phyloP scores from a whole-genome alignment of 2,888 invertebrate genomes.

The Nycteola revayana region DNA sequence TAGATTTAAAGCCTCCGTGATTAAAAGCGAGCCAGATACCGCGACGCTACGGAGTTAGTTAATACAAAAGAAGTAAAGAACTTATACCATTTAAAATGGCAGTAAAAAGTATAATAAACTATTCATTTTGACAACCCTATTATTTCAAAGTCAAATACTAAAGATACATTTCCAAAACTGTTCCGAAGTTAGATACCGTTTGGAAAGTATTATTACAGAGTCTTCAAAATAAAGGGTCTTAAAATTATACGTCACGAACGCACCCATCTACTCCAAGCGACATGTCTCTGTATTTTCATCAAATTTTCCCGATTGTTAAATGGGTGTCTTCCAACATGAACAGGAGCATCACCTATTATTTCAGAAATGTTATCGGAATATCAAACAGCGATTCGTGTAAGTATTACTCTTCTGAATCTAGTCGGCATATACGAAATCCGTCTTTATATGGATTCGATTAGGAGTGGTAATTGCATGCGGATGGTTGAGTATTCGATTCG shows the following conservation, averaged over 20 bases:
- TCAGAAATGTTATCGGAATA: conserved; percentile 72
- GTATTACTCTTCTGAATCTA: conserved; percentile 23
- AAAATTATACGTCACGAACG: conserved; percentile 36
- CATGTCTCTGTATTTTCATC: conserved; percentile 49
- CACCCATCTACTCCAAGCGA: conserved; percentile 27
- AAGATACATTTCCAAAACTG: conserved; percentile 14
- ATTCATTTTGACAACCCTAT: too few relatives aligned
- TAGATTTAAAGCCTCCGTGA: too few relatives aligned
- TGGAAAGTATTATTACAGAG: conserved; percentile 29
- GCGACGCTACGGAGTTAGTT: too few relatives aligned
- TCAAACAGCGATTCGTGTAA: conserved; percentile 59
- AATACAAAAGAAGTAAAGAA: too few relatives aligned
- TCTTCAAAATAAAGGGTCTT: conserved; percentile 33
- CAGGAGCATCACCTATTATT: conserved; percentile 64
- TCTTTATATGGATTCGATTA: conserved; percentile 37
- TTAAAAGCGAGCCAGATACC: too few relatives aligned
- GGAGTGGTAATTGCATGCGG: conserved; percentile 40
- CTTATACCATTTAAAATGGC: too few relatives aligned
- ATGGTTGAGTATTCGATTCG: conserved; percentile 34
- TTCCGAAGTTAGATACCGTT: conserved; percentile 19
- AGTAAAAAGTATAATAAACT: too few relatives aligned
- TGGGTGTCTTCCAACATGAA: conserved; percentile 50
- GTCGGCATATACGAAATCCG: conserved; percentile 24
- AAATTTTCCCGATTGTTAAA: conserved; percentile 47
- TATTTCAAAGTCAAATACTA: conserved; percentile 21